Base-by-base conservation (phyloP, 2,113 vertebrate species). In the Ammodytes marinus region DNA sequence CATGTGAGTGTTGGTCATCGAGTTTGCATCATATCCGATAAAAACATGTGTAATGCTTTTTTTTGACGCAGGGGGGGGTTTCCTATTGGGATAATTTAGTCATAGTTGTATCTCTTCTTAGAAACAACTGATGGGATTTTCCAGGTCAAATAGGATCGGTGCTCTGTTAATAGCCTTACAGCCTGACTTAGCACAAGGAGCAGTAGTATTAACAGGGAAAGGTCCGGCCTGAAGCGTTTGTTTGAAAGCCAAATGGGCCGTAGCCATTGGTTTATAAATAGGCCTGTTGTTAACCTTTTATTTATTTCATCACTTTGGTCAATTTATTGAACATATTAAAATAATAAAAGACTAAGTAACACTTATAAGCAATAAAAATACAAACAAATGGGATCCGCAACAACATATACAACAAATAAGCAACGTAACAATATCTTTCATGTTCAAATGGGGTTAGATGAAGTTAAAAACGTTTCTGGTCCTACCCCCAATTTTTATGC, bases 1-100 rank as follows among this genome's bases (percentile, higher is more conserved):
- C 79, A 92, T 91, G 95, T 97, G 93, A 97, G 96, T 96, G 53
- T 65, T 47, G 12, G 5, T 58, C 63, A 19, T 63, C 55, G 55
- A 42, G 42, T 46, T 68, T 14, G 8, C 19, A 19, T 39, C 37
- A 49, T 43, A 50, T 68, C 7, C 6, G n/a, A 53, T 6, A 39
- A 27, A 35, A 19, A 35, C 1, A 58, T n/a, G 17, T 7, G 27
- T 27, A 2, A 7, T 17, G 5, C 5, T 27, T 8, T 27, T 27
- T 60, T 6, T 19, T 11, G 35, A 3, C 0, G 0, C 1, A 8
- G 19, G 57, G 52, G 27, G 19, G 57, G 52, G 27, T 54, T 74
- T 52, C 63, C 57, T 11, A 35, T n/a, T 2, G 11, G 42, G 75
- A 49, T 86, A 27, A 27, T 27, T 27, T 27, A 27, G n/a, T n/a